Percentiles rank a stretch among this genome's conserved stretches.
These are phyloP conservation scores for Cerastoderma edule DNA, from an alignment of 2,888 invertebrate species.

Conservation along the genomic window DNA sequence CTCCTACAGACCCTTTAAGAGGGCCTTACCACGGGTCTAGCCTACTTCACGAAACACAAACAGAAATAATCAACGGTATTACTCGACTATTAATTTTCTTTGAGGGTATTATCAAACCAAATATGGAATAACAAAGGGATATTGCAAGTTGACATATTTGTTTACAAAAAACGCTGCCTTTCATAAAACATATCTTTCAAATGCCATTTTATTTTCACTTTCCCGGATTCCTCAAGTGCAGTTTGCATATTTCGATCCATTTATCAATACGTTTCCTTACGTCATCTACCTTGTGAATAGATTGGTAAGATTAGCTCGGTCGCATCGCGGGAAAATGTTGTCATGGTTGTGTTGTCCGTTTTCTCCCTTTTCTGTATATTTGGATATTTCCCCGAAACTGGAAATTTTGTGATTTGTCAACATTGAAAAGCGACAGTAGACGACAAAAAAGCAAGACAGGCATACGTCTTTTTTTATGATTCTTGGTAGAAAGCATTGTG, in stretches of 20 bases:
- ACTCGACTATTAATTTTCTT: slow-evolving; percentile 52
- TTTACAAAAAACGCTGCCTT: slow-evolving; percentile 41
- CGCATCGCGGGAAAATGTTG: too few relatives aligned
- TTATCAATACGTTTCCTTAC: slow-evolving; percentile 12
- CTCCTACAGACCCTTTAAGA: background rate
- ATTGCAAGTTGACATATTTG: slow-evolving; percentile 52
- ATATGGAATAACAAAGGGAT: slow-evolving; percentile 43
- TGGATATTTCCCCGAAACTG: too few relatives aligned
- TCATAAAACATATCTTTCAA: slow-evolving; percentile 60
- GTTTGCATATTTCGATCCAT: slow-evolving; percentile 17
- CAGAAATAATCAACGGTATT: slow-evolving; percentile 51
- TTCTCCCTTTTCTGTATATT: too few relatives aligned
- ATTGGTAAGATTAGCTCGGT: too few relatives aligned
- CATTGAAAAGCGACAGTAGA: too few relatives aligned
- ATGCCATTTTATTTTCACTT: slow-evolving; percentile 59
- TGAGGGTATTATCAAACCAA: slow-evolving; percentile 41
- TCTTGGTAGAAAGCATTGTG: too few relatives aligned
- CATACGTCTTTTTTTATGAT: too few relatives aligned
- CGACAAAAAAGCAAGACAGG: too few relatives aligned
- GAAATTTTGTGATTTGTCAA: too few relatives aligned
- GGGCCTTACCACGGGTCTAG: slow-evolving; percentile 2
- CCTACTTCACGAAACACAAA: slow-evolving; percentile 20
- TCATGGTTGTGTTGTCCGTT: too few relatives aligned
- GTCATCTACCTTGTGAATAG: slow-evolving; percentile 9
- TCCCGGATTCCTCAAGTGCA: slow-evolving; percentile 25